Evolutionary conservation across 2,113 vertebrate genomes (phyloP).

Genomic region (Sisor rabdophorus): DNA sequence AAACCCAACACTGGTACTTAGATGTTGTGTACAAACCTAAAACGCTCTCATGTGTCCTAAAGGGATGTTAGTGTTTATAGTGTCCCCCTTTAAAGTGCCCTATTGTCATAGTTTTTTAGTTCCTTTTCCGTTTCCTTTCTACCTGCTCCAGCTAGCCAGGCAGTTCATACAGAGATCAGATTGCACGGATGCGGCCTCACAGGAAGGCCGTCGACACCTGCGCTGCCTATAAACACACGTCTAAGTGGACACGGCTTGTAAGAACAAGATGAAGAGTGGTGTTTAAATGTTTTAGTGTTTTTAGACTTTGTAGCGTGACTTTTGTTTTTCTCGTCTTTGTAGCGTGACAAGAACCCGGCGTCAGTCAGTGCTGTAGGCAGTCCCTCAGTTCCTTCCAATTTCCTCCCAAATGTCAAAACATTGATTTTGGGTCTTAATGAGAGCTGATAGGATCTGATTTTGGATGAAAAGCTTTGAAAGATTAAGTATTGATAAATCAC

Average conservation of each 20-base stretch:
- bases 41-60: background rate
- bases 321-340: slow-evolving; percentile 40
- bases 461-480: background rate
- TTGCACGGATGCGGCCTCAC: slow-evolving; percentile 55
- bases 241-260: slow-evolving; percentile 62
- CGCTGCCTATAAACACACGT: slow-evolving; percentile 59
- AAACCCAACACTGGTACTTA: background rate
- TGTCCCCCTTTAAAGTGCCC: slow-evolving; percentile 45
- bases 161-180: slow-evolving; percentile 49
- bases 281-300: slow-evolving; percentile 42
- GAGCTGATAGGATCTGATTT: background rate
- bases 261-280: slow-evolving; percentile 39
- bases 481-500: background rate
- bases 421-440: slow-evolving; percentile 1
- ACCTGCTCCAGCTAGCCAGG: slow-evolving; percentile 49
- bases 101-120: slow-evolving; percentile 55
- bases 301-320: slow-evolving; percentile 39
- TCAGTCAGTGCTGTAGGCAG: slow-evolving; percentile 3
- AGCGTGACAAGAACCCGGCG: slow-evolving; percentile 1
- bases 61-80: slow-evolving; percentile 49
- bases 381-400: slow-evolving; percentile 2
- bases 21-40: background rate
- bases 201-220: slow-evolving; percentile 55
- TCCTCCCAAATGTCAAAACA: background rate
- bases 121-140: slow-evolving; percentile 40